Evolutionary conservation across 53 echinoderm and acorn worm genomes (phyloP), one percentile per base, ranked within the genome.

Genomic region (Temnopleurus reevesii): DNA sequence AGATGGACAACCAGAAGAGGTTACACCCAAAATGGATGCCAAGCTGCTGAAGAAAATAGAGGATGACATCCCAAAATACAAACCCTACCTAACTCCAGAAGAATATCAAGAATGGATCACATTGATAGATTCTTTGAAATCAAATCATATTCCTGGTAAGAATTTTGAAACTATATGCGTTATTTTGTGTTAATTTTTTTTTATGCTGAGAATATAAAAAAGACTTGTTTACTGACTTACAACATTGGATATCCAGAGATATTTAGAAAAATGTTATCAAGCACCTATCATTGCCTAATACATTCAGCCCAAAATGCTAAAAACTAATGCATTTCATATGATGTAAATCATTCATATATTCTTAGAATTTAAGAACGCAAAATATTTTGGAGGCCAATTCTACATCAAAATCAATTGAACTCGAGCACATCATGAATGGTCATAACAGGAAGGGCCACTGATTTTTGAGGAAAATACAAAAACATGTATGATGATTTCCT

Each of bases 41-140:
- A 33, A 34, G 4, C 34, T 15, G 5, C n/a, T 64, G 18, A 18
- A 33, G 18, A 15, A 18, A 4, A 18, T 65, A 3, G 1, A 34
- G 33, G 25, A 45, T 45, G 47, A 77, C 47, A 77, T 77, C 44
- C 26, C 46, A 0, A 77, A 46, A 45, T 77, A 77, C 46, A 17
- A 26, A 10, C 77, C 77, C 3, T 77, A 77, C 46, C 77, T 45
- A 6, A 77, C 13, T 77, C 44, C 43, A 17, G 12, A 44, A 17
- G 47, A 77, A 23, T 45, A 77, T 77, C 77, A 77, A 26, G 77
- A 77, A n/a, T 77, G 77, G 77, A 25, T 77, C 44, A 24, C 43
- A 19, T 25, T 77, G 24, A 44, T 77, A 17, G 19, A 26, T 28
- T 77, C 46, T 46, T 77, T 77, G 29, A 13, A 12, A 12, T 9